phyloP scores from a whole-genome alignment of 2,113 vertebrate genomes.

The Numenius arquata region DNA sequence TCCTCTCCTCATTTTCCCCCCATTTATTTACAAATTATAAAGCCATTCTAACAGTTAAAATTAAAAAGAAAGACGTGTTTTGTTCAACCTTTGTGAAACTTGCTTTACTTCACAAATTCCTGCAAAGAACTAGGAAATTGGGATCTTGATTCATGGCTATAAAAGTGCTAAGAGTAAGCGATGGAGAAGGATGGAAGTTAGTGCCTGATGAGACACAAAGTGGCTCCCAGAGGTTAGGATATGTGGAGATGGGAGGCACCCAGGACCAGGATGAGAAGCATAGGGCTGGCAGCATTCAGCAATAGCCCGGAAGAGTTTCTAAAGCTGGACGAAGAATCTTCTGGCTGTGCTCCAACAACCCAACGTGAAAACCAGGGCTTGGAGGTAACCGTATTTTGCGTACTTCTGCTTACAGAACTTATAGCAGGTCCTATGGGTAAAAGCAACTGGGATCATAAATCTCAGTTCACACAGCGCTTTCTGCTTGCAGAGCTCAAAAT shows the following conservation, averaged over 20 bases:
- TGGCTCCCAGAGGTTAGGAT: not conserved
- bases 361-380: not conserved
- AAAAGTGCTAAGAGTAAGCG: not conserved
- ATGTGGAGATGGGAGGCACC: fast-evolving
- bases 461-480: not conserved
- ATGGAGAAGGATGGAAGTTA: not conserved
- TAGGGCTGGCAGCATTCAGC: not conserved
- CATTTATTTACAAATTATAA: too few relatives aligned
- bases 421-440: fast-evolving
- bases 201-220: not conserved
- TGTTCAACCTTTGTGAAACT: not conserved
- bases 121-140: not conserved
- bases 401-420: not conserved
- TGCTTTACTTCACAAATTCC: not conserved
- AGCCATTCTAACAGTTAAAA: not conserved
- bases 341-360: not conserved
- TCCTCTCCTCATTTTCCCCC: too few relatives aligned
- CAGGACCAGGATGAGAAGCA: not conserved
- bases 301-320: not conserved
- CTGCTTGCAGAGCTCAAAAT: not conserved
- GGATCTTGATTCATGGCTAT: not conserved
- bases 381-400: not conserved
- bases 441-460: not conserved
- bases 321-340: not conserved
- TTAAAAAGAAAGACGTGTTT: not conserved